These are phyloP conservation scores for Myrmophylax atrothorax DNA, from an alignment of 2,113 vertebrate genomes.

Conservation along the genomic window DNA sequence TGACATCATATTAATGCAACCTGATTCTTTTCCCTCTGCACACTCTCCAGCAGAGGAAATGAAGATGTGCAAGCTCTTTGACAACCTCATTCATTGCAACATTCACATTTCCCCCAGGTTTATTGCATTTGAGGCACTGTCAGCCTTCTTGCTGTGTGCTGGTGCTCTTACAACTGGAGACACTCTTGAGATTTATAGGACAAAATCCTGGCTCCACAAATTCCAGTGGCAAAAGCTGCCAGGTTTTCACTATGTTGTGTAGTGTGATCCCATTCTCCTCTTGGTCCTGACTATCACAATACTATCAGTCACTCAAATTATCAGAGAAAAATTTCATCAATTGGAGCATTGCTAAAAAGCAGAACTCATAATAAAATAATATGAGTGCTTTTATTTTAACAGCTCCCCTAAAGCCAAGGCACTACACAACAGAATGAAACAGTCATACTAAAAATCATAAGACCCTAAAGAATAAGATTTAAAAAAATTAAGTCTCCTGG, in stretches of 20 bases:
- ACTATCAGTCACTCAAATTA: neutral
- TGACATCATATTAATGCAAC: rapidly evolving
- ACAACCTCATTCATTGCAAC: neutral
- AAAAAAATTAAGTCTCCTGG: neutral
- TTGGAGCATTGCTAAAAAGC: neutral
- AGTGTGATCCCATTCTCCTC: rapidly evolving
- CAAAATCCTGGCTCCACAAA: neutral
- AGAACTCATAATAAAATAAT: neutral
- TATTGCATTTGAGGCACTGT: neutral
- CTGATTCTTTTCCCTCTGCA: neutral
- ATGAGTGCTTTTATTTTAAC: neutral
- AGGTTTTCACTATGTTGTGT: neutral
- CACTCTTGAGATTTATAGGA: neutral
- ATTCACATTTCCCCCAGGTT: neutral
- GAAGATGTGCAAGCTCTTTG: rapidly evolving
- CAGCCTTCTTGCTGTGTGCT: neutral
- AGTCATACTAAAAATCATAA: neutral
- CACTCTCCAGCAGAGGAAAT: neutral
- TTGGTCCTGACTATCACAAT: neutral
- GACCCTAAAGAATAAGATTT: neutral
- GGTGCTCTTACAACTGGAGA: neutral
- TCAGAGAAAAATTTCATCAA: neutral
- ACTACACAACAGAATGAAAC: neutral
- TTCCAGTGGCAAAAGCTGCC: neutral
- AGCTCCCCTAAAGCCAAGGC: neutral